Conservation (phyloP, 2,797 vertebrate genomes). For the Carcharodon carcharias region DNA sequence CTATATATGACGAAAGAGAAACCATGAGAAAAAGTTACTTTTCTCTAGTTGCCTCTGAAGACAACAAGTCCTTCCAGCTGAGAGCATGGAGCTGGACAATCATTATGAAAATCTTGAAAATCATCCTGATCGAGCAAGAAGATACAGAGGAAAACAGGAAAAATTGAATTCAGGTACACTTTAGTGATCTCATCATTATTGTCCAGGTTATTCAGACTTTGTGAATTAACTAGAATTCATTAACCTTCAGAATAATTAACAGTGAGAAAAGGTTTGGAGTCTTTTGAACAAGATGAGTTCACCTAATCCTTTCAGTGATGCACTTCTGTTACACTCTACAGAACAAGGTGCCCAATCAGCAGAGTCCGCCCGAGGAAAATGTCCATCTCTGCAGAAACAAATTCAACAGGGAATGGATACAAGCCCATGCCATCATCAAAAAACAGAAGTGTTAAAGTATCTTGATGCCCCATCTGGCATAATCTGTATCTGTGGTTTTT, state of each 20-base stretch:
- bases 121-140: not conserved
- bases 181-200: not conserved
- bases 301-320: not conserved
- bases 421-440: not conserved
- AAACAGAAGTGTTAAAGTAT: not conserved
- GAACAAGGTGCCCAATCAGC: not conserved
- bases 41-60: too few species aligned
- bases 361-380: not conserved
- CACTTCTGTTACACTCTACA: not conserved
- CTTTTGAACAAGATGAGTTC: not conserved
- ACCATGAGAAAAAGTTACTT: too few species aligned
- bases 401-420: too few species aligned
- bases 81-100: not conserved
- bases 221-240: not conserved
- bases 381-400: too few species aligned
- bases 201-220: not conserved
- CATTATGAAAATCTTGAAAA: not conserved
- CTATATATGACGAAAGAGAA: too few species aligned
- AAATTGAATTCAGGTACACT: not conserved
- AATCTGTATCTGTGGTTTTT: not conserved
- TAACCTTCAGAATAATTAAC: not conserved
- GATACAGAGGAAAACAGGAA: not conserved
- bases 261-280: not conserved
- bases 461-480: too few species aligned
- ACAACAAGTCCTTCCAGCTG: not conserved